Base-by-base conservation (phyloP, 2,113 vertebrate genomes). In the Tychaedon coryphoeus region DNA sequence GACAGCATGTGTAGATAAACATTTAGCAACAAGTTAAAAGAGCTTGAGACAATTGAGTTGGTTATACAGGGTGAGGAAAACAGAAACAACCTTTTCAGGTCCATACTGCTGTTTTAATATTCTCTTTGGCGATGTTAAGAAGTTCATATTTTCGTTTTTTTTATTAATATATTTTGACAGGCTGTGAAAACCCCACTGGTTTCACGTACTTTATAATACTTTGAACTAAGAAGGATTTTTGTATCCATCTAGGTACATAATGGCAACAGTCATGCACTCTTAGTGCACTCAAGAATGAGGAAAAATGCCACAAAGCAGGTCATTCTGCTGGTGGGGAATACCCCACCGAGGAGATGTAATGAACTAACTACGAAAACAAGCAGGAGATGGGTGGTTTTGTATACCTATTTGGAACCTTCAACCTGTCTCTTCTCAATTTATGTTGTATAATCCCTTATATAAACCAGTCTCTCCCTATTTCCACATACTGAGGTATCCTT, bases 1-100 rank as follows among this genome's bases (percentile, higher is more conserved):
- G 98, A 98, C 98, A 98, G 99, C 99, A 99, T 99, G 99, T 99
- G 98, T 99, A 99, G 98, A 98, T 99, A 98, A 98, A 98, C 98
- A 96, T 98, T 97, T 98, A 98, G 98, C 97, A 97, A 96, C 96
- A 38, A 95, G 96, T 97, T 98, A 96, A 98, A 96, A 92, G 96
- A 86, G 86, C 92, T 96, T 95, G 94, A 97, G 91, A 93, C 96
- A 71, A 95, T 95, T 97, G 93, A 97, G 87, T 97, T 93, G 93
- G 87, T 95, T 97, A n/a, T 96, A 40, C 93, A 94, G 95, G 93
- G 64, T 50, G 88, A 90, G 95, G 96, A 94, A 94, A 90, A 93
- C 75, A 87, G 75, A 90, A 78, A 43, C 53, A 58, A 61, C 50
- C 51, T 80, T 88, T 81, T 45, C 87, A 92, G 73, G 54, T 75